Evolutionary conservation across 2,888 invertebrate genomes (phyloP).

Genomic region (Trichogramma dendrolimi): DNA sequence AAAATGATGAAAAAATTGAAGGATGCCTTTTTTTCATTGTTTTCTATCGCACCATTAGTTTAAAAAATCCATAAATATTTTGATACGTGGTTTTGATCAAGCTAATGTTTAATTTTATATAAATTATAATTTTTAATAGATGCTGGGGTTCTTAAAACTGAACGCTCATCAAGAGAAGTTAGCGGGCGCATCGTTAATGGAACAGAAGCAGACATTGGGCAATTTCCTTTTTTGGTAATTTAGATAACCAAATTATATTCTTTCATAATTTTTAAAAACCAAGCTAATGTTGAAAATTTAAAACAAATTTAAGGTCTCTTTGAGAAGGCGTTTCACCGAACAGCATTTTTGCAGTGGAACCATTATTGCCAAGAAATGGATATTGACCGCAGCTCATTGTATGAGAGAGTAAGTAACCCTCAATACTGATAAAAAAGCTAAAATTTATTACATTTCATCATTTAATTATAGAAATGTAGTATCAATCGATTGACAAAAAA

Average conservation of each 20-base stretch:
- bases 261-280: background rate
- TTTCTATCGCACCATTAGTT: no score
- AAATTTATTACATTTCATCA: background rate
- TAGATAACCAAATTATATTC: background rate
- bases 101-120: no score
- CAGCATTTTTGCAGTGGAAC: slow-evolving; percentile 43
- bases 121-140: no score
- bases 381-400: slow-evolving; percentile 44
- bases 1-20: no score
- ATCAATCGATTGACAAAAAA: background rate
- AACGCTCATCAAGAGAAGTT: background rate
- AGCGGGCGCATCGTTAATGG: slow-evolving; percentile 38
- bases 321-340: slow-evolving; percentile 32
- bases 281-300: slow-evolving; percentile 6
- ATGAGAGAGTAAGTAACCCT: slow-evolving; percentile 33
- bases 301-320: slow-evolving; percentile 37
- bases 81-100: no score
- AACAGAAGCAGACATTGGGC: slow-evolving; percentile 31
- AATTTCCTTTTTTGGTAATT: slow-evolving; percentile 31
- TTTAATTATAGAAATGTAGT: background rate
- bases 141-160: no score
- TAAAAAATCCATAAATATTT: no score
- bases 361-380: slow-evolving; percentile 32
- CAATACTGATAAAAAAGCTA: background rate
- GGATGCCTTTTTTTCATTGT: no score